Percentiles rank a stretch among this genome's conserved stretches.
phyloP scores from a whole-genome alignment of 2,888 invertebrate genomes.

The Ligdia adustata region DNA sequence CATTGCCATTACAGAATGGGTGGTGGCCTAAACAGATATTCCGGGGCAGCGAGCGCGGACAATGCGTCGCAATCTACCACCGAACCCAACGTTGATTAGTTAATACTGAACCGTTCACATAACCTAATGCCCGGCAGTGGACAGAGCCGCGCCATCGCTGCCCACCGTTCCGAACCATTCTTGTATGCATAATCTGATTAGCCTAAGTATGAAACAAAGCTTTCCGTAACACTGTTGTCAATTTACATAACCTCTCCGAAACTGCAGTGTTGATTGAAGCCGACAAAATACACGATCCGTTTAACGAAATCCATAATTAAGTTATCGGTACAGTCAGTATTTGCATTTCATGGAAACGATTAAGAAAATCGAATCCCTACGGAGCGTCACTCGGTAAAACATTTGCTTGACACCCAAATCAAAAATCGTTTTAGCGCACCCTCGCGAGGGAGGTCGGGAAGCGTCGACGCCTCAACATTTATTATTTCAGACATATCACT shows the following conservation, averaged over 20 bases:
- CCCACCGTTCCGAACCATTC: slow-evolving; percentile 71
- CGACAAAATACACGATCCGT: slow-evolving; percentile 49
- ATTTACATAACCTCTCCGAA: slow-evolving; percentile 59
- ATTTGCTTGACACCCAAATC: slow-evolving; percentile 84
- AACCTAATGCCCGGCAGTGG: slow-evolving; percentile 65
- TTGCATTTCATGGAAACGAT: slow-evolving; percentile 76
- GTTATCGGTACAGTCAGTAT: slow-evolving; percentile 42
- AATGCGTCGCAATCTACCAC: slow-evolving; percentile 79
- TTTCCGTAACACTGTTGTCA: slow-evolving; percentile 63
- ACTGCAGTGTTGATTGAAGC: slow-evolving; percentile 52
- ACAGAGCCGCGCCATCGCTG: slow-evolving; percentile 46
- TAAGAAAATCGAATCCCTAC: slow-evolving; percentile 81
- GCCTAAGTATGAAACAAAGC: slow-evolving; percentile 79
- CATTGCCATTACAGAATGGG: slow-evolving; percentile 75
- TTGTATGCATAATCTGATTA: slow-evolving; percentile 84
- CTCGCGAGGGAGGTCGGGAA: slow-evolving; percentile 67
- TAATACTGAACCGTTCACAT: slow-evolving; percentile 77
- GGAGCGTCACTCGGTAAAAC: slow-evolving; percentile 80
- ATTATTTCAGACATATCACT: slow-evolving; percentile 85
- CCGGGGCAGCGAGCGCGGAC: slow-evolving; percentile 78
- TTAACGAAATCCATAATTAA: slow-evolving; percentile 47
- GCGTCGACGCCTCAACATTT: slow-evolving; percentile 84
- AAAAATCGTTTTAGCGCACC: slow-evolving; percentile 83
- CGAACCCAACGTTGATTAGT: slow-evolving; percentile 81
- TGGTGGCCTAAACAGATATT: slow-evolving; percentile 83